These are phyloP conservation scores for Papilio machaon DNA, from an alignment of 1,140 invertebrate genomes.

Conservation along the genomic window DNA sequence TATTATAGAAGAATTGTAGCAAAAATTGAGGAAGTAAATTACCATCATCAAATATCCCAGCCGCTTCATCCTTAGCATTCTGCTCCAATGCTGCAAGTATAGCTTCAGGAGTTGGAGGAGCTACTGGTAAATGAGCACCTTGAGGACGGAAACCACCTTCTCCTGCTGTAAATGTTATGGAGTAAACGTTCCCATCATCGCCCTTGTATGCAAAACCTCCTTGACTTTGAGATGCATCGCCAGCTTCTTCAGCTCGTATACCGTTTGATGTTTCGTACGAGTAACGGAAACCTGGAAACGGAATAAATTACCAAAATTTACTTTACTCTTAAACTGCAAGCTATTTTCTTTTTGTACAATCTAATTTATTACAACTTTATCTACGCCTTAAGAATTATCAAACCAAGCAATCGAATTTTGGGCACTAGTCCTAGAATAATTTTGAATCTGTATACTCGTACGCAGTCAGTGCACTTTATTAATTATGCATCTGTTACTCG, in stretches of 20 bases:
- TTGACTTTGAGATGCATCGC: slow-evolving; percentile 51
- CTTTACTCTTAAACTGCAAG: neutral
- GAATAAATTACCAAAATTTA: neutral
- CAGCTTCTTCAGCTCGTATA: slow-evolving; percentile 64
- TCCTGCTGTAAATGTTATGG: slow-evolving; percentile 89
- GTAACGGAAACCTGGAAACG: slow-evolving; percentile 64
- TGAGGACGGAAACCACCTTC: slow-evolving; percentile 89
- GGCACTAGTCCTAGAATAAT: too few relatives aligned
- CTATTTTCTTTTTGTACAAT: neutral
- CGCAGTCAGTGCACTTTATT: neutral
- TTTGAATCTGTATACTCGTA: neutral
- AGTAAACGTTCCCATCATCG: slow-evolving; percentile 87
- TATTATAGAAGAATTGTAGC: too few relatives aligned
- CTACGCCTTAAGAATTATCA: too few relatives aligned
- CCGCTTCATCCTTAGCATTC: slow-evolving; percentile 72
- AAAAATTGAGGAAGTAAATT: slow-evolving; percentile 27
- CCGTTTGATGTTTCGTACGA: slow-evolving; percentile 71
- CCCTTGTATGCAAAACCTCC: slow-evolving; percentile 73
- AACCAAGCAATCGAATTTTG: too few relatives aligned
- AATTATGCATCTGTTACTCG: neutral
- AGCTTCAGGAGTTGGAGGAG: slow-evolving; percentile 86
- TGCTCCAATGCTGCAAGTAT: slow-evolving; percentile 68
- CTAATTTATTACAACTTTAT: neutral
- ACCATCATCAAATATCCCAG: slow-evolving; percentile 78
- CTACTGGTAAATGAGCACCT: slow-evolving; percentile 89